Evolutionary conservation across 2,888 invertebrate genomes (phyloP), one percentile per base, ranked within the genome.

Genomic region (Halictus ligatus): DNA sequence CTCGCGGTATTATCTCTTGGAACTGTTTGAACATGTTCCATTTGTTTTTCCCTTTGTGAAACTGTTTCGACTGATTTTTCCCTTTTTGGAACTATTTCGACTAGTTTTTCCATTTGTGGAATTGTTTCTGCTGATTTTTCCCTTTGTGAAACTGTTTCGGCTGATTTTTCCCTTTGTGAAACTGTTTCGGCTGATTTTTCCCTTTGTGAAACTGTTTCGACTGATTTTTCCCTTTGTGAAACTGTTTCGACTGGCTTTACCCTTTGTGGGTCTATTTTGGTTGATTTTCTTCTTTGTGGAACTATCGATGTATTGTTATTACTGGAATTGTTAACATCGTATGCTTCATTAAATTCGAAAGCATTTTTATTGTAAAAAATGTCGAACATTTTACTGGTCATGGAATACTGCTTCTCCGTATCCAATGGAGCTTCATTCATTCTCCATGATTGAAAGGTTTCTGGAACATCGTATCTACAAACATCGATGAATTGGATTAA

Each of bases 271-370:
- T 13, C 18, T 48, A 18, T 48, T 48, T 48, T 1, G 48, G 6
- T 18, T 18, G 48, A n/a, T 10, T 10, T 18, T 5, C 0, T 8
- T 13, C 29, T 43, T n/a, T 12, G 7, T 21, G 15, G 13, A 74
- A 25, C 12, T 29, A 2, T 67, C 60, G 18, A 2, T n/a, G n/a
- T 58, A 72, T 75, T 12, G 15, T 0, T 40, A 35, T 29, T 58
- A 60, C 48, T 15, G 10, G 15, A 10, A 60, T 40, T 54, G 6
- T 3, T 54, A 8, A 25, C 13, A 25, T 75, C 60, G 60, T 84
- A 88, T 1, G 48, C 67, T 46, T 75, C 48, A 43, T 86, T 76
- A 64, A 85, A 88, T 64, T 89, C 89, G 2, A 7, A 21, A 46
- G 29, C 4, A 15, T 40, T 84, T 0, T 54, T 81, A 58, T 73